Percentiles rank a stretch among this genome's conserved stretches.
These are phyloP conservation scores for Coluber constrictor DNA, from an alignment of 2,797 vertebrate species.

Conservation along the genomic window DNA sequence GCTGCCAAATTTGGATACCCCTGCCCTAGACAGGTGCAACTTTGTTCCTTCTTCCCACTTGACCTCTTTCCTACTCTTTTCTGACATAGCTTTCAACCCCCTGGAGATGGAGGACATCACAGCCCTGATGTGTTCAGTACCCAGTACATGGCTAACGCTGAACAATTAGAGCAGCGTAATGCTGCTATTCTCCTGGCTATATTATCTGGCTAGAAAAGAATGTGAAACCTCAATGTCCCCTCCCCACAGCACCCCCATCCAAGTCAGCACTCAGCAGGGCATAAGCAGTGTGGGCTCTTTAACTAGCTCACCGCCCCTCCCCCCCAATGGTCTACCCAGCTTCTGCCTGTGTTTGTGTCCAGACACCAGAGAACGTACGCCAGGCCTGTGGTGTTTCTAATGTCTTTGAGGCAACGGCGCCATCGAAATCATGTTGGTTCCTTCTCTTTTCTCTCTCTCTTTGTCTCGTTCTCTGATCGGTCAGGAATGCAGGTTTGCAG, in stretches of 20 bases:
- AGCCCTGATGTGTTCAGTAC: neutral
- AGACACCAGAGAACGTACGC: slow-evolving; percentile 78
- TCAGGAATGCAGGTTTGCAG: slow-evolving; percentile 76
- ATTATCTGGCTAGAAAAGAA: neutral
- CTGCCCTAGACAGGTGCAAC: neutral
- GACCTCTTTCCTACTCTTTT: neutral
- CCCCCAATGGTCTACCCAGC: neutral
- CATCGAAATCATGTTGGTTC: slow-evolving; percentile 78
- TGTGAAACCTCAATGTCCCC: neutral
- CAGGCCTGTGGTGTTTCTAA: slow-evolving; percentile 89
- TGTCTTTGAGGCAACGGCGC: slow-evolving; percentile 89
- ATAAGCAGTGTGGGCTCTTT: neutral
- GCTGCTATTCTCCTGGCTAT: neutral
- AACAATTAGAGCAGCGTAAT: neutral
- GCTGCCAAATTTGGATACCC: too few relatives aligned
- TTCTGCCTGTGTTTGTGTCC: slow-evolving; percentile 19
- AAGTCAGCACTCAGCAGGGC: neutral
- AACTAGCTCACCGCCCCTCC: neutral
- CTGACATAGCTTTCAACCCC: neutral
- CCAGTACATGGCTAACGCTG: neutral
- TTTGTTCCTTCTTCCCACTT: neutral
- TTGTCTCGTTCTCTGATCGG: slow-evolving; percentile 69
- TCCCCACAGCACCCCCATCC: neutral
- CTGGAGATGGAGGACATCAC: neutral
- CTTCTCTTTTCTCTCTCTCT: slow-evolving; percentile 54